Evolutionary conservation across 1,140 invertebrate genomes (phyloP), one percentile per base, ranked within the genome.

Genomic region (Acromyrmex charruanus): DNA sequence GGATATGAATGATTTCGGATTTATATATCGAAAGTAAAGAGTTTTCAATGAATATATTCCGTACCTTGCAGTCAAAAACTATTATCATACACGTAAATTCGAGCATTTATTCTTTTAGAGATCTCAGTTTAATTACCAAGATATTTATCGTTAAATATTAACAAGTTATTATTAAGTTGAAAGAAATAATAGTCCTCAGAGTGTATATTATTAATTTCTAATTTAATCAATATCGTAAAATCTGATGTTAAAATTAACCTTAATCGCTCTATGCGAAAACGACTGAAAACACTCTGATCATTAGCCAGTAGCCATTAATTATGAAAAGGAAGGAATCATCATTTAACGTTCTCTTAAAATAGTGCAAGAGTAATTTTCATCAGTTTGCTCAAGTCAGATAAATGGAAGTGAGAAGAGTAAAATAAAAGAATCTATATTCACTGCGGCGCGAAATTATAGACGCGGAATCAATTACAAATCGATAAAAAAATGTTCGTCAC

Each of bases 391-490:
- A 65, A 65, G 25, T 31, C 44, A 21, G 21, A 39, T 21, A 21
- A 79, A 66, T 66, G 21, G 16, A 61, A 28, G 10, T 9, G 51
- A 39, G 4, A 18, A 12, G 58, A 77, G 55, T 21, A 2, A 35
- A 53, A 80, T 51, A 21, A 53, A 66, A 21, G 49, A 68, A 51
- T 66, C 28, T 68, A 35, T 53, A 21, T 65, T 39, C 44, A 10
- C 10, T 7, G 44, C 28, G 18, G 12, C 9, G 44, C 77, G 44
- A 51, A 66, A 80, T 66, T 44, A 39, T 39, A 51, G 39, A 65
- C 7, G 14, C n/a, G 16, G 21, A 66, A 66, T 68, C 79, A 71
- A 82, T 82, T 44, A 59, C 77, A 18, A 55, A 53, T 80, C 77
- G 14, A 69, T 69, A 59, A 10, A n/a, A 82, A 71, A 72, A 68